Evolutionary conservation across 2,888 invertebrate genomes (phyloP).

Genomic region (Microctonus hyperodae): DNA sequence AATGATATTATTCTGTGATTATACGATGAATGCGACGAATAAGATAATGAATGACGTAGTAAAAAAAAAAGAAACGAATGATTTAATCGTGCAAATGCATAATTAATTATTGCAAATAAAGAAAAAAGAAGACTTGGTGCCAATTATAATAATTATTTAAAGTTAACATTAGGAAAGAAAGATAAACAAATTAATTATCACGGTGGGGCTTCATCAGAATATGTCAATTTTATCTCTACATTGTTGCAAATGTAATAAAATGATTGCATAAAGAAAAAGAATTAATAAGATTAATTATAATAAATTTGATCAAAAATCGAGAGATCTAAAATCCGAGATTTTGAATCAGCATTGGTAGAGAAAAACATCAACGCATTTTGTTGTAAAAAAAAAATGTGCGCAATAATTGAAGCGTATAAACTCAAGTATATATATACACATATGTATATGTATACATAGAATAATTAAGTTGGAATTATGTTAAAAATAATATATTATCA

Average conservation of each 20-base stretch:
- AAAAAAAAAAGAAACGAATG: conserved; percentile 21
- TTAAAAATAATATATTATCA: conserved; percentile 7
- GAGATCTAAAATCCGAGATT: conserved; percentile 43
- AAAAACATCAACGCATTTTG: conserved; percentile 10
- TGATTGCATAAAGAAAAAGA: conserved; percentile 25
- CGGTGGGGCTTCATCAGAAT: not conserved
- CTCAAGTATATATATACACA: not conserved
- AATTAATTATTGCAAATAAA: conserved; percentile 39
- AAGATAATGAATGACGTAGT: conserved; percentile 15
- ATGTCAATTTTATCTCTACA: conserved; percentile 3
- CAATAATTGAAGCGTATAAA: conserved; percentile 37
- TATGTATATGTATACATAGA: not conserved
- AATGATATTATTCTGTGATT: not conserved
- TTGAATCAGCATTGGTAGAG: conserved; percentile 30
- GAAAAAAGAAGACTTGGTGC: conserved; percentile 41
- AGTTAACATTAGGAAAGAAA: conserved; percentile 28
- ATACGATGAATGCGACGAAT: conserved; percentile 1
- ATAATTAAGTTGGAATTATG: conserved; percentile 8
- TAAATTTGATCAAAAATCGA: conserved; percentile 41
- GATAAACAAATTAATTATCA: not conserved
- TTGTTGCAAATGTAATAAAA: conserved; percentile 30
- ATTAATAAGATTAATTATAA: conserved; percentile 28
- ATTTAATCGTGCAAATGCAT: conserved; percentile 11
- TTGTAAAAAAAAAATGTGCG: conserved; percentile 27
- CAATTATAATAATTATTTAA: conserved; percentile 44